A percentile compares a stretch with the other conserved stretches of the same genome.
Evolutionary conservation across 2,113 vertebrate genomes (phyloP).

Genomic region (Megalops atlanticus): DNA sequence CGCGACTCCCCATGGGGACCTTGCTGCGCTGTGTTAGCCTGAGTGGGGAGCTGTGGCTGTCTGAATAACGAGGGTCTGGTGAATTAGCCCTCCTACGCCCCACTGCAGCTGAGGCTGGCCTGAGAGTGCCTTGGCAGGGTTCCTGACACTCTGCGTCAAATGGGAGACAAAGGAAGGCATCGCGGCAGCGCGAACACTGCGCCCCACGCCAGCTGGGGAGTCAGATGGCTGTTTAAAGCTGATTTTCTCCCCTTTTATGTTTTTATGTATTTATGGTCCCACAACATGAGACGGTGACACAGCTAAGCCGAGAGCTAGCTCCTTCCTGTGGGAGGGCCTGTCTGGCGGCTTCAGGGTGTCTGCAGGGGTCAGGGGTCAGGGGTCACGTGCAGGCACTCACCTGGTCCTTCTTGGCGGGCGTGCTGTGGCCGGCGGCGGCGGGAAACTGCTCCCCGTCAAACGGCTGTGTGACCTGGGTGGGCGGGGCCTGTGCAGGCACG

Average conservation of each 20-base stretch:
- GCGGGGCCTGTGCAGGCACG: slow-evolving; percentile 29
- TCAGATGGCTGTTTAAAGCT: too few species aligned
- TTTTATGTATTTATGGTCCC: too few species aligned
- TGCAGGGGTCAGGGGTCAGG: too few species aligned
- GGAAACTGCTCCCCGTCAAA: slow-evolving; percentile 65
- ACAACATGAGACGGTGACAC: too few species aligned
- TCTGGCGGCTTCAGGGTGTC: too few species aligned
- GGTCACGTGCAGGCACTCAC: not conserved
- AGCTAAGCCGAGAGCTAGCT: too few species aligned
- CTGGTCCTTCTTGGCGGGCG: slow-evolving; percentile 68
- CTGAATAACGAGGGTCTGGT: not conserved
- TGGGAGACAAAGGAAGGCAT: not conserved
- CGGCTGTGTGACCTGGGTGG: slow-evolving; percentile 51
- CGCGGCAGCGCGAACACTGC: not conserved
- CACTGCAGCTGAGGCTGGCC: not conserved
- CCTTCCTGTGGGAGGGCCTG: too few species aligned
- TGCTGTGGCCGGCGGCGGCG: slow-evolving; percentile 72
- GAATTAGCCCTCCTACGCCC: not conserved
- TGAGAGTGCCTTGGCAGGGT: not conserved
- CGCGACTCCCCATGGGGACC: not conserved
- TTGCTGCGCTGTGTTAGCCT: not conserved
- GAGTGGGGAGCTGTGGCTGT: not conserved
- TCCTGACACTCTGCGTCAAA: not conserved
- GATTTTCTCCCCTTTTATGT: too few species aligned
- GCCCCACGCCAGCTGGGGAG: not conserved